Conservation (phyloP, 2,888 invertebrate genomes). For the Drosophila paucipuncta region DNA sequence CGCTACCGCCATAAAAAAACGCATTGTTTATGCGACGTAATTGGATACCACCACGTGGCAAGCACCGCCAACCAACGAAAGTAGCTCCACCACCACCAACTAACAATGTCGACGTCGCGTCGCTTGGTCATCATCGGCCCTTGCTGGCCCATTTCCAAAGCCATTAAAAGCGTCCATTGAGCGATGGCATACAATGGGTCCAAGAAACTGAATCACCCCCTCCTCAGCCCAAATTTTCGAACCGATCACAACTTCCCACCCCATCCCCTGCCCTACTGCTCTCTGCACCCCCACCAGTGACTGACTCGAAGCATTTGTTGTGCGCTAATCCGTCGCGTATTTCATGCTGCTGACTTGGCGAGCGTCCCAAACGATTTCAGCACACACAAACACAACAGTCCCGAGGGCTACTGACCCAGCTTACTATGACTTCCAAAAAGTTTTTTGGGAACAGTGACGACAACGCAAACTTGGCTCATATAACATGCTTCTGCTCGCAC, state of each 20-base stretch:
- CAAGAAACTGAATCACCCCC: slow-evolving; percentile 9
- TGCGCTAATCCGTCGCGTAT: slow-evolving; percentile 76
- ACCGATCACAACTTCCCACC: slow-evolving; percentile 11
- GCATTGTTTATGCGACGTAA: slow-evolving; percentile 80
- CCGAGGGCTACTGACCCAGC: slow-evolving; percentile 44
- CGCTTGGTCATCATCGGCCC: slow-evolving; percentile 58
- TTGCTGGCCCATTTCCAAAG: slow-evolving; percentile 70
- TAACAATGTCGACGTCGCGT: slow-evolving; percentile 39
- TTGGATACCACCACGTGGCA: slow-evolving; percentile 66
- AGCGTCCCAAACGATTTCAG: slow-evolving; percentile 43
- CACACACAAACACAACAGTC: slow-evolving; percentile 26
- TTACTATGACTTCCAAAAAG: slow-evolving; percentile 53
- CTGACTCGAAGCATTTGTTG: slow-evolving; percentile 50
- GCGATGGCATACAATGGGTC: slow-evolving; percentile 58
- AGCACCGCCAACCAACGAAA: slow-evolving; percentile 10
- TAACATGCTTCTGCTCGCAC: slow-evolving; percentile 55
- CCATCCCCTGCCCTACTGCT: neutral
- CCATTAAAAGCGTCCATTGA: slow-evolving; percentile 76
- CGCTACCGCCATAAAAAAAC: slow-evolving; percentile 76
- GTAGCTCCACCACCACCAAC: neutral
- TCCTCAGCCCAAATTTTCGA: neutral
- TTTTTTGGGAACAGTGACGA: slow-evolving; percentile 14
- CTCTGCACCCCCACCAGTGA: neutral
- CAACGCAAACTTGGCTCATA: slow-evolving; percentile 59
- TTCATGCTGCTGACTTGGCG: slow-evolving; percentile 65